A percentile compares a stretch with the other conserved stretches of the same genome.
phyloP scores from a whole-genome alignment of 2,888 invertebrate genomes.

The Eupeodes luniger region DNA sequence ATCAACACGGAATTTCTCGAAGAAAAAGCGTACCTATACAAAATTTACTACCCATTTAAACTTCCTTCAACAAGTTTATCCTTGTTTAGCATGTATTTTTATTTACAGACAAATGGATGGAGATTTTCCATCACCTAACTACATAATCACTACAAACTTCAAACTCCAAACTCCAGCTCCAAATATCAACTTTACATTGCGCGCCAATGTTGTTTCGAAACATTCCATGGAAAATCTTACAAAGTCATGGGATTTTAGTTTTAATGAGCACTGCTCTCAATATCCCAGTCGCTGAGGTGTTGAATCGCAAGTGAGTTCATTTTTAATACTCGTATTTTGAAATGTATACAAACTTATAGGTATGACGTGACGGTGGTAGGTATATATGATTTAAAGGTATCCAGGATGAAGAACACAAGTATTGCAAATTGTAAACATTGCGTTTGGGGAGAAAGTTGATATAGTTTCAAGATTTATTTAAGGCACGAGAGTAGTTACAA shows the following conservation, averaged over 20 bases:
- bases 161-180: background rate
- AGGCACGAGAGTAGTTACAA: background rate
- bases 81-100: slow-evolving; percentile 27
- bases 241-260: slow-evolving; percentile 40
- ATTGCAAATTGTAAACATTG: background rate
- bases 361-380: too few relatives aligned
- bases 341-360: background rate
- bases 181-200: background rate
- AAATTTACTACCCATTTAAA: slow-evolving; percentile 46
- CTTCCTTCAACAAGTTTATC: slow-evolving; percentile 69
- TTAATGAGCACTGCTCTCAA: slow-evolving; percentile 56
- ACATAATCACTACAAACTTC: too few relatives aligned
- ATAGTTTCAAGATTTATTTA: slow-evolving; percentile 9
- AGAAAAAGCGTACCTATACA: background rate
- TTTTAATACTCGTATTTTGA: slow-evolving; percentile 4
- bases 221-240: slow-evolving; percentile 18
- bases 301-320: slow-evolving; percentile 56
- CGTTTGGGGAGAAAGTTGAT: slow-evolving; percentile 8
- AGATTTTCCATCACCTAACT: slow-evolving; percentile 9
- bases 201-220: slow-evolving; percentile 3
- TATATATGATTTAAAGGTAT: background rate
- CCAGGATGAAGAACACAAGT: background rate
- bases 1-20: slow-evolving; percentile 1
- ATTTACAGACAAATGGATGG: background rate
- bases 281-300: slow-evolving; percentile 43